A percentile compares a stretch with the other conserved stretches of the same genome.
phyloP scores from a whole-genome alignment of 2,113 vertebrate species.

The Cryptomyrus ogoouensis region DNA sequence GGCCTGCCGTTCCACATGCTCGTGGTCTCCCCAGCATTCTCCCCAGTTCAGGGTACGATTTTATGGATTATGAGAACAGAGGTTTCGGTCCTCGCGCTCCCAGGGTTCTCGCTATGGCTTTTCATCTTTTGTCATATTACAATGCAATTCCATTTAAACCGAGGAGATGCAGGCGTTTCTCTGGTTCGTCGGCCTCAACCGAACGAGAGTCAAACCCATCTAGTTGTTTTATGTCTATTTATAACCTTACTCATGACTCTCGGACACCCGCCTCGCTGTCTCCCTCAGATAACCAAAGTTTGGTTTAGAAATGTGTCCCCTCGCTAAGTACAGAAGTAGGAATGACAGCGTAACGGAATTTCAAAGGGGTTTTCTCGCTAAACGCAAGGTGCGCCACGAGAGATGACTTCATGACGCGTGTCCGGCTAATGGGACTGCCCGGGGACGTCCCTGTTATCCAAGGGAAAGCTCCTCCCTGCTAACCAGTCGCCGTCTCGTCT shows the following conservation, averaged over 20 bases:
- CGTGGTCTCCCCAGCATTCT: constrained; percentile 41
- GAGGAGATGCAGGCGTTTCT: constrained; percentile 38
- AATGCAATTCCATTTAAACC: constrained; percentile 32
- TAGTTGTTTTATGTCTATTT: constrained; percentile 6
- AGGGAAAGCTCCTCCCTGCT: constrained; percentile 44
- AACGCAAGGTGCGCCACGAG: neutral
- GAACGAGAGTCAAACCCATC: constrained; percentile 4
- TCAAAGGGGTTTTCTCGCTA: neutral
- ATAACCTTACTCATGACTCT: neutral
- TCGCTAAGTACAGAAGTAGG: neutral
- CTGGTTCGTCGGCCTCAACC: constrained; percentile 36
- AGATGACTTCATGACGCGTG: constrained; percentile 30
- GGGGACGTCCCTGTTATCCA: neutral
- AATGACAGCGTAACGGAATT: neutral
- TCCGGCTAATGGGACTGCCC: constrained; percentile 40
- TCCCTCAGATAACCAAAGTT: neutral
- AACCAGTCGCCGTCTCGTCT: constrained; percentile 52
- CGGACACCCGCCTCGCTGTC: neutral
- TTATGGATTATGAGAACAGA: constrained; percentile 57
- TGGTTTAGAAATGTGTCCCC: neutral
- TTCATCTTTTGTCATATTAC: constrained; percentile 46
- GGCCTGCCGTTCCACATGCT: no score
- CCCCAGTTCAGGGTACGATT: constrained; percentile 54
- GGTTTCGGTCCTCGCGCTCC: constrained; percentile 41
- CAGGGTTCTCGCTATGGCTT: constrained; percentile 41